These are phyloP conservation scores for Hololepta plana DNA, from an alignment of 2,888 invertebrate genomes.

Conservation along the genomic window DNA sequence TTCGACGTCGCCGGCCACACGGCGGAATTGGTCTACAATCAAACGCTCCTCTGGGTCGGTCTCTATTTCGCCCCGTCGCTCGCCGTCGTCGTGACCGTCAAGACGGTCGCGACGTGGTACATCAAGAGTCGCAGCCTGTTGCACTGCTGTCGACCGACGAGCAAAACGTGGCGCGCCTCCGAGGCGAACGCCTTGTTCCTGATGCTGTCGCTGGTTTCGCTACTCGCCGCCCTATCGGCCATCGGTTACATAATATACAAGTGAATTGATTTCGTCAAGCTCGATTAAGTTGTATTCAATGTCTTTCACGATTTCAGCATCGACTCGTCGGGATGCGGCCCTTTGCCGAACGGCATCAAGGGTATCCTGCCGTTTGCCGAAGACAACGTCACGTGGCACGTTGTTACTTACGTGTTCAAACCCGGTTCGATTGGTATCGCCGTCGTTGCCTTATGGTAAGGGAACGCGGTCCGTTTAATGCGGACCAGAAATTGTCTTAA, in stretches of 20 bases:
- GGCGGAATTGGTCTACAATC: conserved; percentile 61
- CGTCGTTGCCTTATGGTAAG: conserved; percentile 39
- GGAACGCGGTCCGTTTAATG: no score
- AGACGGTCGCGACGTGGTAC: conserved; percentile 56
- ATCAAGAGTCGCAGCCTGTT: conserved; percentile 41
- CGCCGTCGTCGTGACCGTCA: conserved; percentile 42
- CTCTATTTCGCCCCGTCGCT: conserved; percentile 54
- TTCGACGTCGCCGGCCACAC: conserved; percentile 65
- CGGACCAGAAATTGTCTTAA: no score
- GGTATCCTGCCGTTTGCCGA: conserved; percentile 32
- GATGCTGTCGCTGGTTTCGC: conserved; percentile 44
- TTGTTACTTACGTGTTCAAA: conserved; percentile 31
- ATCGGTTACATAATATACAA: conserved; percentile 39
- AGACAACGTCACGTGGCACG: conserved; percentile 25
- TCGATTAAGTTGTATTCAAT: neutral
- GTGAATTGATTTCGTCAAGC: neutral
- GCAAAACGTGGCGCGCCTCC: conserved; percentile 47
- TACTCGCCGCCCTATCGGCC: conserved; percentile 38
- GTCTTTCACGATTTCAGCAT: no score
- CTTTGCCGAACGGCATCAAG: conserved; percentile 36
- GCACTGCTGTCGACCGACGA: conserved; percentile 48
- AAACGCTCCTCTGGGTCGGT: conserved; percentile 60
- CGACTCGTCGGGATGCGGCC: no score
- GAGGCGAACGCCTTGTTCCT: conserved; percentile 61
- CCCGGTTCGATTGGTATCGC: conserved; percentile 41